Base-by-base conservation (phyloP, 2,888 invertebrate species). In the Aradus depressus region DNA sequence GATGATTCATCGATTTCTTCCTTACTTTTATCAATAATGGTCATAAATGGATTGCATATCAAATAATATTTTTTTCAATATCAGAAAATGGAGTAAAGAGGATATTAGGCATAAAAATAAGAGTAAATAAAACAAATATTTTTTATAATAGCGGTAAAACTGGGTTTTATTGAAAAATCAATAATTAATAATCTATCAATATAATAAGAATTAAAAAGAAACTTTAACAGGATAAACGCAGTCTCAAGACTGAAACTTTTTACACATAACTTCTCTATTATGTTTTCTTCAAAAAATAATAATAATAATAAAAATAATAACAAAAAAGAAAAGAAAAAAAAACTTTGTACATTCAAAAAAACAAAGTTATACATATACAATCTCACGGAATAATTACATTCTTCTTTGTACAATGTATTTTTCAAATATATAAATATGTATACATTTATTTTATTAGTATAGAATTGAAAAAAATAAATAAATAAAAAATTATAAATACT, bases 191-290 rank as follows among this genome's bases (percentile, higher is more conserved):
- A 53, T 57, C 58, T 60, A 60, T 56, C 54, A 59, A 58, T 60
- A 60, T 59, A 50, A 57, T 60, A 56, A 58, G 57, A 60, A 58
- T 60, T n/a, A n/a, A 59, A 60, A 60, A 58, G 58, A 59, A 60
- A 60, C 58, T 58, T 58, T 58, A 60, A 60, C 60, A 60, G 58
- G 56, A 50, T 52, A 54, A n/a, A 53, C 52, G 56, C 56, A 58
- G 53, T 55, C 58, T 55, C 37, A 23, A 50, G 50, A 47, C 53
- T 52, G 52, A 32, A 49, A 31, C 52, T 45, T 38, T 55, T 51
- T 51, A 55, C 48, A 54, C 44, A 51, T 43, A 31, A 45, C 47
- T 48, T 52, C 52, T 52, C 54, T 56, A n/a, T n/a, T n/a, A n/a
- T n/a, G n/a, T n/a, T n/a, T n/a, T n/a, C n/a, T n/a, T n/a, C n/a